Evolutionary conservation across 1,140 invertebrate genomes (phyloP).

Genomic region (Probaryconus sp.): DNA sequence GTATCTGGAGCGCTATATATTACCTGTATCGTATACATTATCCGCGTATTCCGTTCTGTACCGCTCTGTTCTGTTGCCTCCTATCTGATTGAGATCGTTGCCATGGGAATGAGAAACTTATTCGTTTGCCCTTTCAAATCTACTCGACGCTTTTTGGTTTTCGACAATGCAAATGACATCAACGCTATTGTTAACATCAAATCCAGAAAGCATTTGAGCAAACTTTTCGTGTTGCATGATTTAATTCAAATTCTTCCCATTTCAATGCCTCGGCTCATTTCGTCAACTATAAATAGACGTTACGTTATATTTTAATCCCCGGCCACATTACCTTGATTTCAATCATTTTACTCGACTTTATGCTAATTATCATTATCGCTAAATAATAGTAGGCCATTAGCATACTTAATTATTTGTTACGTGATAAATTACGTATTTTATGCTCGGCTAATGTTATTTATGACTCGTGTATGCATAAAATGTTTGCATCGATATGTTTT

Average conservation of each 20-base stretch:
- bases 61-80: slow-evolving; percentile 59
- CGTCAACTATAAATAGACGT: background rate
- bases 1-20: slow-evolving; percentile 77
- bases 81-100: slow-evolving; percentile 76
- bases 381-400: background rate
- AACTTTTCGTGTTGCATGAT: slow-evolving; percentile 1
- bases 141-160: slow-evolving; percentile 46
- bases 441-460: background rate
- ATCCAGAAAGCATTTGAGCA: slow-evolving; percentile 2
- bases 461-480: background rate
- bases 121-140: slow-evolving; percentile 61
- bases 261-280: background rate
- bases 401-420: background rate
- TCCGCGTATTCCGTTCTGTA: slow-evolving; percentile 66
- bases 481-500: background rate
- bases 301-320: background rate
- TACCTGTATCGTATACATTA: slow-evolving; percentile 76
- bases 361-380: background rate
- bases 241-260: too few relatives aligned
- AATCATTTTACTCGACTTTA: too few relatives aligned
- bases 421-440: background rate
- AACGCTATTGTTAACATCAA: slow-evolving; percentile 1
- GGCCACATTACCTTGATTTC: background rate
- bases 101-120: slow-evolving; percentile 71
- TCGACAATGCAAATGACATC: slow-evolving; percentile 13